phyloP scores from a whole-genome alignment of 2,888 invertebrate genomes.

The Phorcus lineatus region DNA sequence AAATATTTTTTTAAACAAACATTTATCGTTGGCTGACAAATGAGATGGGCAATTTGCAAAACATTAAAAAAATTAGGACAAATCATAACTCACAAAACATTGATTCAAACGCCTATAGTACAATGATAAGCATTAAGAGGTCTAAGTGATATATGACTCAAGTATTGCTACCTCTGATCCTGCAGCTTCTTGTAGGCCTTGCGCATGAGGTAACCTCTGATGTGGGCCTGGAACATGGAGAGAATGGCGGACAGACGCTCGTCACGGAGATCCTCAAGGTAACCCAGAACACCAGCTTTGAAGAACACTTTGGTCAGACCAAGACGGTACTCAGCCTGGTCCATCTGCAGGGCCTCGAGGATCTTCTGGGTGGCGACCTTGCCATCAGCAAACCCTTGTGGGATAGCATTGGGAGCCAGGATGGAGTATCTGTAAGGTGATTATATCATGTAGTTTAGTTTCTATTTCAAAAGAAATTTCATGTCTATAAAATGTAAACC shows the following conservation, averaged over 20 bases:
- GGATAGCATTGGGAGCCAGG: slow-evolving; percentile 91
- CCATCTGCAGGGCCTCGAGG: slow-evolving; percentile 82
- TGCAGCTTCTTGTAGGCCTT: slow-evolving; percentile 96
- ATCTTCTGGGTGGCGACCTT: slow-evolving; percentile 82
- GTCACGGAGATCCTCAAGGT: slow-evolving; percentile 99
- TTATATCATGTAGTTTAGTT: too few species aligned
- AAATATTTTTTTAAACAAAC: too few species aligned
- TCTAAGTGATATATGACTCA: too few species aligned
- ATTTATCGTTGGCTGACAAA: too few species aligned
- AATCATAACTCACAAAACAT: too few species aligned
- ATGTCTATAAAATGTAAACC: too few species aligned
- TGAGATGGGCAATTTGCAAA: too few species aligned
- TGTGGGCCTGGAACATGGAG: slow-evolving; percentile 92
- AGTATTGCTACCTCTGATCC: slow-evolving; percentile 87
- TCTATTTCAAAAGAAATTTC: too few species aligned
- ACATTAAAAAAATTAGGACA: too few species aligned
- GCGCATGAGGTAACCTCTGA: slow-evolving; percentile 86
- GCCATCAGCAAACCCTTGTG: slow-evolving; percentile 78
- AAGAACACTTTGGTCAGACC: slow-evolving; percentile 99
- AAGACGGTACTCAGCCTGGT: slow-evolving; percentile 95
- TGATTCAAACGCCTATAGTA: too few species aligned
- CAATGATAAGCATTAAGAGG: too few species aligned
- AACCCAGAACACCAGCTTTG: slow-evolving; percentile 99
- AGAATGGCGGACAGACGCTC: slow-evolving; percentile 97
- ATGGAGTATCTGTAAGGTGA: slow-evolving; percentile 86